Conservation (phyloP, 2,113 vertebrate species). For the Saccopteryx bilineata region DNA sequence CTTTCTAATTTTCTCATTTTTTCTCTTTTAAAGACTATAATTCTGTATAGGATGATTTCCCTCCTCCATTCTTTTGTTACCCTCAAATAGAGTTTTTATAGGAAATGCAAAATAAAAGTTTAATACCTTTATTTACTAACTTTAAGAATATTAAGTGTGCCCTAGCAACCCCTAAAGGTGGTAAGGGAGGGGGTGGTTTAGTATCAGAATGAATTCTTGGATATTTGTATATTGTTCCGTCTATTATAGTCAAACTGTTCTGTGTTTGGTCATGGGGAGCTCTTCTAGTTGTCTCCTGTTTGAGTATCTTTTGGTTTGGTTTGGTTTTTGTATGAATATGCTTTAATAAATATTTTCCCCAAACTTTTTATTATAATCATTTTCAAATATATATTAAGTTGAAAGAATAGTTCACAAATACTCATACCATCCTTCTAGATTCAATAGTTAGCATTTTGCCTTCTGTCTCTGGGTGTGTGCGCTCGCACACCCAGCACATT, state of each 20-base stretch:
- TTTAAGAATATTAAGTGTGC: not conserved
- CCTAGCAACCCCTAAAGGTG: not conserved
- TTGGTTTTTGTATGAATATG: not conserved
- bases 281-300: not conserved
- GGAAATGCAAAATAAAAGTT: constrained; percentile 8
- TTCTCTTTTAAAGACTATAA: not conserved
- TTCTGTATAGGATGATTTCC: not conserved
- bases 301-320: constrained; percentile 3
- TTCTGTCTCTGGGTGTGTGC: not conserved
- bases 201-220: not conserved
- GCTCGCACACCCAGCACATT: not conserved
- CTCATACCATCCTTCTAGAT: not conserved
- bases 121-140: not conserved
- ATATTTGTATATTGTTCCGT: not conserved
- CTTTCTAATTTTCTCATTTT: not conserved
- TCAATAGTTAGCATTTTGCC: not conserved
- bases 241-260: not conserved
- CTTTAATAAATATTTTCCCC: not conserved
- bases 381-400: constrained; percentile 18
- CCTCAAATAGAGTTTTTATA: not conserved
- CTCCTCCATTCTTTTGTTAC: not conserved
- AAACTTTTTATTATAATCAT: not conserved
- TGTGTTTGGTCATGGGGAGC: not conserved
- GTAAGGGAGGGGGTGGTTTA: not conserved
- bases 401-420: not conserved